Evolutionary conservation across 2,888 invertebrate genomes (phyloP).

Genomic region (Galerucella calmariensis): DNA sequence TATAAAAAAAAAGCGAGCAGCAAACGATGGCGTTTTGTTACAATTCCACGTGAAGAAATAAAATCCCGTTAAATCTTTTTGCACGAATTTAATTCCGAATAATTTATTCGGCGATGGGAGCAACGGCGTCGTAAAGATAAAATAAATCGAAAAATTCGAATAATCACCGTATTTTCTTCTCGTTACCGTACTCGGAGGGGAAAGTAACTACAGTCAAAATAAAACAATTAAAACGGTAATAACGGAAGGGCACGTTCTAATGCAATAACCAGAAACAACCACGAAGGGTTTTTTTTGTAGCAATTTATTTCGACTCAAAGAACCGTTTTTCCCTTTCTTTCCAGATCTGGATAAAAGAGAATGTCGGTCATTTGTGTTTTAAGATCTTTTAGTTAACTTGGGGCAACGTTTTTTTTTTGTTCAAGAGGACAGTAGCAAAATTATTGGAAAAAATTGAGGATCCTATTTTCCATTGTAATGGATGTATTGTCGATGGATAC

Average conservation of each 20-base stretch:
- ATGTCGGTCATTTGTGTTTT: too few species aligned
- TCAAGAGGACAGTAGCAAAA: too few species aligned
- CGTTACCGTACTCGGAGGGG: slow-evolving; percentile 75
- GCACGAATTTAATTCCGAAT: neutral
- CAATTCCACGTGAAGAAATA: neutral
- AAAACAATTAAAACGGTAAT: slow-evolving; percentile 30
- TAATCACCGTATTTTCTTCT: slow-evolving; percentile 56
- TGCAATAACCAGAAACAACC: slow-evolving; percentile 21
- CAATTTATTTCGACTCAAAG: slow-evolving; percentile 24
- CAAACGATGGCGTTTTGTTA: neutral
- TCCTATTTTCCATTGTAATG: too few species aligned
- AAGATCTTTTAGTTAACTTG: too few species aligned
- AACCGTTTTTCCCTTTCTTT: neutral
- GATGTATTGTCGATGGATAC: too few species aligned
- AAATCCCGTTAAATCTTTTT: neutral
- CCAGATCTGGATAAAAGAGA: too few species aligned
- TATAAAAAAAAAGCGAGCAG: neutral
- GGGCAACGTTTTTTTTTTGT: too few species aligned
- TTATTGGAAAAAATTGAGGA: too few species aligned
- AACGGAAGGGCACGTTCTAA: slow-evolving; percentile 23
- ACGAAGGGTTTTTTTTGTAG: slow-evolving; percentile 14
- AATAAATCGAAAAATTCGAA: neutral
- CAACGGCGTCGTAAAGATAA: neutral
- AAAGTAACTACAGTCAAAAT: neutral
- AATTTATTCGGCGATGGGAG: neutral